Conservation (phyloP, 2,113 vertebrate genomes). For the Brachypteracias leptosomus region DNA sequence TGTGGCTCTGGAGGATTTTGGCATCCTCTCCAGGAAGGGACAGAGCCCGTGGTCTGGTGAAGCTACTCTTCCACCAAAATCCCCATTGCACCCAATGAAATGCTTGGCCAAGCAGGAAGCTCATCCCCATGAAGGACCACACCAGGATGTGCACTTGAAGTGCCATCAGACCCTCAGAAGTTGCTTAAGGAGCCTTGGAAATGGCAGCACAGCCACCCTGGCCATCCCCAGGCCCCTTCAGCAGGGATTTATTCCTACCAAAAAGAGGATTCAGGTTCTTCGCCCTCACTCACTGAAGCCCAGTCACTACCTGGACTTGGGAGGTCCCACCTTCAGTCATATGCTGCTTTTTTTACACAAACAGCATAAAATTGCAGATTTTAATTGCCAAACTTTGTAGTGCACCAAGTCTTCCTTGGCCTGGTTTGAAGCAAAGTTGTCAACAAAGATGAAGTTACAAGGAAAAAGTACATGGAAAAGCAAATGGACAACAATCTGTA, state of each 20-base stretch:
- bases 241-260: background rate
- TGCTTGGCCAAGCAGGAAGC: background rate
- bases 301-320: background rate
- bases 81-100: background rate
- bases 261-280: background rate
- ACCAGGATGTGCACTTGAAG: background rate
- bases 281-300: background rate
- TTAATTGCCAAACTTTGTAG: background rate
- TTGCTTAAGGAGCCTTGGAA: background rate
- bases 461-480: background rate
- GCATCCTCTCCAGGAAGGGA: background rate
- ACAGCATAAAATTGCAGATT: background rate
- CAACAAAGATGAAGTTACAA: background rate
- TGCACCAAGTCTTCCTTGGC: background rate
- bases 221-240: background rate
- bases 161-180: background rate
- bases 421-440: background rate
- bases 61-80: background rate
- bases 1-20: background rate
- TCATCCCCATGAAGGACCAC: background rate
- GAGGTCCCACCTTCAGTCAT: background rate
- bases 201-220: background rate
- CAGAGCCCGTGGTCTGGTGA: background rate
- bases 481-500: background rate
- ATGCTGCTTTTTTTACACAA: accelerated